Base-by-base conservation (phyloP, 2,797 vertebrate genomes). In the Microcaecilia unicolor region DNA sequence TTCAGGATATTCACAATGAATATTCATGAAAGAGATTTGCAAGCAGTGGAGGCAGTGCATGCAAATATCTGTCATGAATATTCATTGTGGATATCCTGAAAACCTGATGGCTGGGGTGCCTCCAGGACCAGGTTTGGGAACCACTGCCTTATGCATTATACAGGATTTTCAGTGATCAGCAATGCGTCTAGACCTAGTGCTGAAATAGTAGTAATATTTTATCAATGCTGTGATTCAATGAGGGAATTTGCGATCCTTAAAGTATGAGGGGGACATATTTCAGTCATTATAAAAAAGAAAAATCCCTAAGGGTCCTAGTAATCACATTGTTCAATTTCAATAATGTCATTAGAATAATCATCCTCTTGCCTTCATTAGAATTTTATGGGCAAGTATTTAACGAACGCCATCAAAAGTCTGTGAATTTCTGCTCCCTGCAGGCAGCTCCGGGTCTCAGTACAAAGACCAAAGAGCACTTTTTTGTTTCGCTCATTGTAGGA, bases 111-210 rank as follows among this genome's bases (percentile, higher is more conserved):
- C n/a, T n/a, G n/a, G n/a, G n/a, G n/a, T n/a, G n/a, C n/a, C n/a
- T n/a, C n/a, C n/a, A n/a, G n/a, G n/a, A n/a, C n/a, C n/a, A n/a
- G n/a, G n/a, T n/a, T n/a, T n/a, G n/a, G n/a, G n/a, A n/a, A n/a
- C n/a, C n/a, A n/a, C n/a, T n/a, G n/a, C n/a, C n/a, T n/a, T 34
- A 4, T 28, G 21, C 29, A 48, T 8, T 51, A 60, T 49, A 48
- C 51, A 59, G 49, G 60, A 53, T 64, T 64, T 61, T 55, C 48
- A 55, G 41, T 38, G 48, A 29, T 59, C 63, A 67, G 53, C 47
- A 62, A 55, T 41, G 45, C 44, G 44, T 39, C 19, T 44, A 51
- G 39, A 49, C 61, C 34, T 49, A 58, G 55, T 62, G 55, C 34
- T 37, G 55, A 67, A 55, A 58, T 46, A 47, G 58, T 53, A 48